These are phyloP conservation scores for Drosophila mimica DNA, from an alignment of 2,888 invertebrate genomes.

Conservation along the genomic window DNA sequence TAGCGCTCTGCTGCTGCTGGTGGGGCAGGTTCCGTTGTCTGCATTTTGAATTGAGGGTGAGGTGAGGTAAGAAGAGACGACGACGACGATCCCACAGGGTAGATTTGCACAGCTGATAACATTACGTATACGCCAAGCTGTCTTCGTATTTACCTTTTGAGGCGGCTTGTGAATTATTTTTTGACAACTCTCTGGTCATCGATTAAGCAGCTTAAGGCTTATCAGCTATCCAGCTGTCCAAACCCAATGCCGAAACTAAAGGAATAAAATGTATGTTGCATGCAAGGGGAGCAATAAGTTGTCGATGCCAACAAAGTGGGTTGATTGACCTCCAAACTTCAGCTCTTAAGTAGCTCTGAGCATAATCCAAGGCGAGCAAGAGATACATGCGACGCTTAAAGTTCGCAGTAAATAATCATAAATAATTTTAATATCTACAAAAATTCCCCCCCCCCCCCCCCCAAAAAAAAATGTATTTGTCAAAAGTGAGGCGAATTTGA, in stretches of 20 bases:
- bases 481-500: neutral
- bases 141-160: constrained; percentile 72
- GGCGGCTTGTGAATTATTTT: constrained; percentile 76
- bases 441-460: too few relatives aligned
- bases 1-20: constrained; percentile 26
- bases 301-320: constrained; percentile 21
- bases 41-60: neutral
- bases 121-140: constrained; percentile 77
- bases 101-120: constrained; percentile 72
- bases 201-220: constrained; percentile 81
- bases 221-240: constrained; percentile 66
- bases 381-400: neutral
- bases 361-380: neutral
- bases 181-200: constrained; percentile 80
- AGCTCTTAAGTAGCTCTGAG: constrained; percentile 10
- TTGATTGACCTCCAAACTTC: constrained; percentile 54
- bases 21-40: constrained; percentile 42
- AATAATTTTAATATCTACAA: neutral
- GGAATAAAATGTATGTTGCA: neutral
- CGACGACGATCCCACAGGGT: constrained; percentile 60
- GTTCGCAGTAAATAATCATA: neutral
- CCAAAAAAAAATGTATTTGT: neutral
- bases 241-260: constrained; percentile 6
- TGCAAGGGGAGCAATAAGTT: constrained; percentile 17
- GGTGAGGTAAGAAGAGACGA: neutral